A percentile compares a stretch with the other conserved stretches of the same genome.
phyloP scores from a whole-genome alignment of 2,888 invertebrate genomes.

The Morpho achilles region DNA sequence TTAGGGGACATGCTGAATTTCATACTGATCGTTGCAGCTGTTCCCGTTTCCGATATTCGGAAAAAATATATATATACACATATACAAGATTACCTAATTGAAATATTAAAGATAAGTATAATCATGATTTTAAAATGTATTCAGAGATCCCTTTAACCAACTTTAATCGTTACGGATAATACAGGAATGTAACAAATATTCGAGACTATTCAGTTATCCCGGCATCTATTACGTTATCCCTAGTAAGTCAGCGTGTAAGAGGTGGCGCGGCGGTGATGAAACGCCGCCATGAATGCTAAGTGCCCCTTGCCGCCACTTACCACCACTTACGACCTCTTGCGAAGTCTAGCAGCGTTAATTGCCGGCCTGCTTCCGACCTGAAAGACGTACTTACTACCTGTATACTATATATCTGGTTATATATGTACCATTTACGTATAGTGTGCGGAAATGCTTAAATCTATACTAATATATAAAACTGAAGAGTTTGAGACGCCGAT shows the following conservation, averaged over 20 bases:
- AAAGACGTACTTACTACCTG: slow-evolving; percentile 22
- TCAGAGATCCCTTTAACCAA: no score
- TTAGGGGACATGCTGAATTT: no score
- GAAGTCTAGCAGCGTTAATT: slow-evolving; percentile 57
- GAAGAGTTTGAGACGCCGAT: no score
- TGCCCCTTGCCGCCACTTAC: slow-evolving; percentile 53
- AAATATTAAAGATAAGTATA: no score
- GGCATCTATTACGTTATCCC: slow-evolving; percentile 28
- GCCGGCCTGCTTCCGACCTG: slow-evolving; percentile 33
- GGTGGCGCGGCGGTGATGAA: slow-evolving; percentile 30
- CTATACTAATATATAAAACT: no score
- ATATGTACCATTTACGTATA: neutral
- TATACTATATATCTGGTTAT: neutral
- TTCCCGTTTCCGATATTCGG: no score
- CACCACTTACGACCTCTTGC: slow-evolving; percentile 52
- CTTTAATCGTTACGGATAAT: neutral
- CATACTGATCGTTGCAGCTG: no score
- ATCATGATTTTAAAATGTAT: no score
- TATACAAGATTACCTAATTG: no score
- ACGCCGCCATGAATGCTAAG: slow-evolving; percentile 44
- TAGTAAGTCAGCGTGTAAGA: slow-evolving; percentile 28
- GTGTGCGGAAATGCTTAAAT: neutral
- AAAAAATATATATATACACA: no score
- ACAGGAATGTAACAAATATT: slow-evolving; percentile 13
- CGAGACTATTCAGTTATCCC: slow-evolving; percentile 24